Conservation (phyloP, 2,113 vertebrate species). For the Raja brachyura region DNA sequence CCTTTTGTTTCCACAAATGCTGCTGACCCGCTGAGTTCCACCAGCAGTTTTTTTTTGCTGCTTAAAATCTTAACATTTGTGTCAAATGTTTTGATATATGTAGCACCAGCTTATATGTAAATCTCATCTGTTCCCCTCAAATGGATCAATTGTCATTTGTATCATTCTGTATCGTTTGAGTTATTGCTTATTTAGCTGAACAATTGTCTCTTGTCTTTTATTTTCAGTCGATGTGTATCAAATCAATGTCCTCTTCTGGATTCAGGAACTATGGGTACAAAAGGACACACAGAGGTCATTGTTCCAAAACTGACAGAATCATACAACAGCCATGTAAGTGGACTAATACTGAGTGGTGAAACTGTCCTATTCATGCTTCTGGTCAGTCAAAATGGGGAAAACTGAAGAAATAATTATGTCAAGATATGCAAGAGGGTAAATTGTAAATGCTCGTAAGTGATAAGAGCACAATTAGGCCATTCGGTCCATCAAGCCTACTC, state of each 20-base stretch:
- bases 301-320: conserved; percentile 91
- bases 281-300: conserved; percentile 93
- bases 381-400: neutral
- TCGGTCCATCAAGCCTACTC: no score
- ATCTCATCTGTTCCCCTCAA: neutral
- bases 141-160: neutral
- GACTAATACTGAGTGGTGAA: neutral
- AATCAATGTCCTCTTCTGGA: conserved; percentile 88
- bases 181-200: conserved; percentile 34
- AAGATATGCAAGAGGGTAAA: neutral
- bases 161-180: neutral
- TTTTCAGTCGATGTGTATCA: conserved; percentile 79
- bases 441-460: no score
- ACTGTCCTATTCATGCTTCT: neutral
- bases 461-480: no score
- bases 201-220: conserved; percentile 43
- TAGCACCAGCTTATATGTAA: neutral
- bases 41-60: no score
- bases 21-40: no score
- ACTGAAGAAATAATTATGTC: neutral
- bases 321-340: conserved; percentile 93
- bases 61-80: neutral
- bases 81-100: neutral
- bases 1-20: no score
- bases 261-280: conserved; percentile 97